A percentile compares a stretch with the other conserved stretches of the same genome.
Conservation (phyloP, 1,140 invertebrate species). For the Tetraneura akinire region DNA sequence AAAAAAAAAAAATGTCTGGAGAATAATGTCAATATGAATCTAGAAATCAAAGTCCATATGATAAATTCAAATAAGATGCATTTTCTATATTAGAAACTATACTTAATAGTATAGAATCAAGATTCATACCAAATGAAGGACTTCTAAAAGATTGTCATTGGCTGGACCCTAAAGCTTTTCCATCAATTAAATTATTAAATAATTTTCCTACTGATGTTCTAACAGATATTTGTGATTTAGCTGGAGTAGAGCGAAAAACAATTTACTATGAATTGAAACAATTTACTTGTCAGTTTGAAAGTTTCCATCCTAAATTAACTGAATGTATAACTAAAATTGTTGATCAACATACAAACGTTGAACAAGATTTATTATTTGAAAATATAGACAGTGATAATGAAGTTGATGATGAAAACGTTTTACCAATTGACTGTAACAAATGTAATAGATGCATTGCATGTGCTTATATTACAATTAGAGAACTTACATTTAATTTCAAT, state of each 20-base stretch:
- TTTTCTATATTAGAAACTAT: conserved; percentile 16
- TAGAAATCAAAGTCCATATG: conserved; percentile 9
- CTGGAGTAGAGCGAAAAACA: not conserved
- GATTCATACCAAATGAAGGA: conserved; percentile 9
- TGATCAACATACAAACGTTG: not conserved
- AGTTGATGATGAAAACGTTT: no score
- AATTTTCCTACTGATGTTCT: not conserved
- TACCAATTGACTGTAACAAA: no score
- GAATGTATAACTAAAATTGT: not conserved
- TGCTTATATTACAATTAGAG: no score
- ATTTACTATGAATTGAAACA: no score
- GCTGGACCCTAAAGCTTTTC: not conserved
- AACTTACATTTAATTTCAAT: not conserved
- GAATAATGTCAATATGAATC: not conserved
- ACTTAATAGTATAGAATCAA: conserved; percentile 1
- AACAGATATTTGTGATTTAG: not conserved
- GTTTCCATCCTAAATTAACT: no score
- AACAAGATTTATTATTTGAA: no score
- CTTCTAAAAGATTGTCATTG: not conserved
- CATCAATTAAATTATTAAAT: not conserved
- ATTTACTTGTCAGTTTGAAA: no score
- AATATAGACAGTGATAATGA: no score
- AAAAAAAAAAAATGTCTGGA: not conserved
- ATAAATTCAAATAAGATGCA: not conserved
- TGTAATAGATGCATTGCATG: no score